These are phyloP conservation scores for Nannoperca obscura DNA, from an alignment of 2,797 vertebrate species.

Conservation along the genomic window DNA sequence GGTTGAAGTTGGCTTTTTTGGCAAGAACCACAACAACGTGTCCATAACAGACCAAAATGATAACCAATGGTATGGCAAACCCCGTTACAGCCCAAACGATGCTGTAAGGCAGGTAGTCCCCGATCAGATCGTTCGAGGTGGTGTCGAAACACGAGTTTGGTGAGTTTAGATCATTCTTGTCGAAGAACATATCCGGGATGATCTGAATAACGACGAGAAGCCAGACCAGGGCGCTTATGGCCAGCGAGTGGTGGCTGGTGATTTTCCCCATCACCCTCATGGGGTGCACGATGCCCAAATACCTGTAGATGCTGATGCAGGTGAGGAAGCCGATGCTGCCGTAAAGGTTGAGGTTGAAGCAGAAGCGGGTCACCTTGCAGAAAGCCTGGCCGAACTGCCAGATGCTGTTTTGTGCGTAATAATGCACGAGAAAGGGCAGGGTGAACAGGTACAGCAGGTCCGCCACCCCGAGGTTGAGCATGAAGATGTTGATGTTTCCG, in stretches of 20 bases:
- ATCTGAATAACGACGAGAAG: conserved; percentile 80
- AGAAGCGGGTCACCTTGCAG: conserved; percentile 84
- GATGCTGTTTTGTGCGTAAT: conserved; percentile 74
- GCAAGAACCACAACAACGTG: conserved; percentile 82
- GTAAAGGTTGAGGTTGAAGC: conserved; percentile 90
- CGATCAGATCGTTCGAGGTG: conserved; percentile 49
- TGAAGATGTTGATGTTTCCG: conserved; percentile 81
- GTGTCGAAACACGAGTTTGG: conserved; percentile 79
- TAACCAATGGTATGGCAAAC: conserved; percentile 82
- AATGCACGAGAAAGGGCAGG: conserved; percentile 86
- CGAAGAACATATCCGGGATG: conserved; percentile 82
- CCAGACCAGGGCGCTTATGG: conserved; percentile 81
- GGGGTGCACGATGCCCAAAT: conserved; percentile 88
- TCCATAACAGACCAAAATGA: conserved; percentile 85
- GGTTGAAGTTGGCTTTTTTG: conserved; percentile 76
- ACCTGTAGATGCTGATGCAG: conserved; percentile 89
- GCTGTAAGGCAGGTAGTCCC: conserved; percentile 77
- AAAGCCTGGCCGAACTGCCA: conserved; percentile 86
- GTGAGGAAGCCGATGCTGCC: conserved; percentile 90
- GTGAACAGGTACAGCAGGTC: conserved; percentile 88
- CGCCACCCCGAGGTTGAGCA: conserved; percentile 86
- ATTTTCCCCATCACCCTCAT: conserved; percentile 83
- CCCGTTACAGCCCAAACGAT: conserved; percentile 76
- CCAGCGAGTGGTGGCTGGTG: conserved; percentile 46
- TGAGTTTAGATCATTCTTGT: conserved; percentile 53